Evolutionary conservation across 1,140 invertebrate genomes (phyloP), one percentile per base, ranked within the genome.

Genomic region (Lutraria rhynchaena): DNA sequence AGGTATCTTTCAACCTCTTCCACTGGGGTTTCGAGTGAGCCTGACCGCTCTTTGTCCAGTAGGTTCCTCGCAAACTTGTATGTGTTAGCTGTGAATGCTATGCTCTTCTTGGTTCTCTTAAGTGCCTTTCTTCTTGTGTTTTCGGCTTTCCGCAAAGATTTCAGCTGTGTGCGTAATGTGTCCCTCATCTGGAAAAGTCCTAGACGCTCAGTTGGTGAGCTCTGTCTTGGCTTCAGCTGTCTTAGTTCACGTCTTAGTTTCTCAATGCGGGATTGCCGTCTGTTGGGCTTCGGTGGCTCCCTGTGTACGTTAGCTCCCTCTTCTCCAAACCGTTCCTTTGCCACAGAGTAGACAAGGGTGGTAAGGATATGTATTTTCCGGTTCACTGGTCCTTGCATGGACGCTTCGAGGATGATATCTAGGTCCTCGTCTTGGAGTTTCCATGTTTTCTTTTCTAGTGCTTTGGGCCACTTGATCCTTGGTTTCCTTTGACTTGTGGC

Each of bases 1-100:
- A 19, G 53, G 33, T 57, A 74, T 74, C 31, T 58, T 58, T 74
- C 70, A 57, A 58, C 70, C 53, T 74, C 70, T 70, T 70, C 67
- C 9, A 70, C 2, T 27, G 49, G 67, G 3, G 67, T 33, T 70
- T 70, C 67, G 2, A 51, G 29, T n/a, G 15, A 1, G 2, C 67
- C 67, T 4, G 67, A 51, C 27, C n/a, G n/a, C n/a, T n/a, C n/a
- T n/a, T n/a, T n/a, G n/a, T n/a, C n/a, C n/a, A n/a, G n/a, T n/a
- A n/a, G n/a, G n/a, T n/a, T n/a, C n/a, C n/a, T n/a, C n/a, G n/a
- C n/a, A n/a, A n/a, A n/a, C n/a, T n/a, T n/a, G n/a, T 70, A 70
- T 53, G 44, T 44, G 69, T 71, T 71, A 49, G 69, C 69, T n/a
- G n/a, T 71, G 69, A 71, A 71, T 17, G 69, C 69, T 35, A 24